phyloP scores from a whole-genome alignment of 2,113 vertebrate species.

The Conger conger region DNA sequence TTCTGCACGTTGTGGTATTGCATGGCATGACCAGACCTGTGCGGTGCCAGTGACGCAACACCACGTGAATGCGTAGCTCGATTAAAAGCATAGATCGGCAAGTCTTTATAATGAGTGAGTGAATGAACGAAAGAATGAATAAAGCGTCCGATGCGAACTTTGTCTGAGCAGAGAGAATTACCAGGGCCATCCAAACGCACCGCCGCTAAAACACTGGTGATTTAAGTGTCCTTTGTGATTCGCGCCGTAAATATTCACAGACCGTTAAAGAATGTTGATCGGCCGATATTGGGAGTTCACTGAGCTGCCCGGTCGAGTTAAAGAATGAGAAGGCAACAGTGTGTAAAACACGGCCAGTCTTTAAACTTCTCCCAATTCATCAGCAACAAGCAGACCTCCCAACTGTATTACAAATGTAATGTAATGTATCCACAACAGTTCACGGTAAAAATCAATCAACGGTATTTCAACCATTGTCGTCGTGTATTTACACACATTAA shows the following conservation, averaged over 20 bases:
- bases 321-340: neutral
- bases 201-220: neutral
- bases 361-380: too few relatives aligned
- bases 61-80: neutral
- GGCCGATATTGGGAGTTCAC: neutral
- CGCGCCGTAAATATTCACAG: neutral
- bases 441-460: too few relatives aligned
- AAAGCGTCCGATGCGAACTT: too few relatives aligned
- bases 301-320: neutral
- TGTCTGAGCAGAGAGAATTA: neutral
- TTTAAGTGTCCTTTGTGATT: neutral
- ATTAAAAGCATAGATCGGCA: neutral
- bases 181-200: neutral
- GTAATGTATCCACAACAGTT: too few relatives aligned
- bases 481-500: too few relatives aligned
- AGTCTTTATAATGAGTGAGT: too few relatives aligned
- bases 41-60: neutral
- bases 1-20: neutral
- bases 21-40: constrained; percentile 1
- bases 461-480: too few relatives aligned
- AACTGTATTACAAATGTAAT: too few relatives aligned
- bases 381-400: too few relatives aligned
- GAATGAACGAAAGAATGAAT: too few relatives aligned
- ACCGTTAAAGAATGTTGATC: neutral
- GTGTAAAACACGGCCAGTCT: neutral